A percentile compares a stretch with the other conserved stretches of the same genome.
phyloP scores from a whole-genome alignment of 1,140 invertebrate genomes.

The Drosophila obscura region DNA sequence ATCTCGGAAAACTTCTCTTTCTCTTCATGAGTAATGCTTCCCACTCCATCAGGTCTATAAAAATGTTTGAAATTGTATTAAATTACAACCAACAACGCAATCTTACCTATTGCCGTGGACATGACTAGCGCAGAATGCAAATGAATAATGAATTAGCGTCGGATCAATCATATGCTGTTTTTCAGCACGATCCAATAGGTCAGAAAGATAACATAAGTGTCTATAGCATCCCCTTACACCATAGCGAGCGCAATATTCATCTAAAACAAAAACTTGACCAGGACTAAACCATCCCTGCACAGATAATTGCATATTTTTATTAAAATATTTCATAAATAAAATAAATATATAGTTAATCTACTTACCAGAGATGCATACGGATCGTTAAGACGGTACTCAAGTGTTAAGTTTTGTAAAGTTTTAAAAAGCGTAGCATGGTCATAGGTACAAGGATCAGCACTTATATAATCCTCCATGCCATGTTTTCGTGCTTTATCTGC shows the following conservation, averaged over 20 bases:
- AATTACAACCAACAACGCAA: neutral
- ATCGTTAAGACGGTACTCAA: slow-evolving; percentile 98
- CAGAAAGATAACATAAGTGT: slow-evolving; percentile 97
- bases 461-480: slow-evolving; percentile 99
- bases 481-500: slow-evolving; percentile 98
- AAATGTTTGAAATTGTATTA: slow-evolving; percentile 21
- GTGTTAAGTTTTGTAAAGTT: slow-evolving; percentile 94
- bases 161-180: slow-evolving; percentile 97
- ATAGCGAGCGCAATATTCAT: slow-evolving; percentile 99
- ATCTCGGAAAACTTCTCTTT: slow-evolving; percentile 99
- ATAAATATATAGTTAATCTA: slow-evolving; percentile 1
- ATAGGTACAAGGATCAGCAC: slow-evolving; percentile 98
- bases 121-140: slow-evolving; percentile 99
- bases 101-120: slow-evolving; percentile 94
- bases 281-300: slow-evolving; percentile 98
- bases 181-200: slow-evolving; percentile 97
- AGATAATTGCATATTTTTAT: neutral
- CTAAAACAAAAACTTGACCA: slow-evolving; percentile 98
- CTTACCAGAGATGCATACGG: slow-evolving; percentile 97
- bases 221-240: slow-evolving; percentile 98
- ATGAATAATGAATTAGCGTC: slow-evolving; percentile 98
- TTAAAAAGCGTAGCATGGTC: slow-evolving; percentile 97
- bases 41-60: slow-evolving; percentile 97
- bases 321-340: neutral
- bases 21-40: slow-evolving; percentile 98